Percentiles rank a stretch among this genome's conserved stretches.
Evolutionary conservation across 2,797 vertebrate genomes (phyloP).

Genomic region (Calcarius lapponicus): DNA sequence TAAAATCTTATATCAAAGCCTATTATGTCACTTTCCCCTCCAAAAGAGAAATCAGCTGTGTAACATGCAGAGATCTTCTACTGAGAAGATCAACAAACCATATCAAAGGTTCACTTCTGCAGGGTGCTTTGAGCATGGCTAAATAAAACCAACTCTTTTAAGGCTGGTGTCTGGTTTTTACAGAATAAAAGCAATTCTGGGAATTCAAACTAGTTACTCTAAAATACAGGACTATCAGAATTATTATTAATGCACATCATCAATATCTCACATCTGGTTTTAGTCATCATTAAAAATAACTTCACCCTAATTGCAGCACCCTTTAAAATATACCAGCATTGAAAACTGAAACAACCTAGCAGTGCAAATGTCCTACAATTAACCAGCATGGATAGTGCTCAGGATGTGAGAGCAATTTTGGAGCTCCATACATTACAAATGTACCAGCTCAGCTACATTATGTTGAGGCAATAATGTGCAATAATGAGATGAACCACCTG

Average conservation of each 20-base stretch:
- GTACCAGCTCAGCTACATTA: not conserved
- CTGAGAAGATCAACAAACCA: not conserved
- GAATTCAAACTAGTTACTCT: not conserved
- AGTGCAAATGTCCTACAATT: not conserved
- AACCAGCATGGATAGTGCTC: not conserved
- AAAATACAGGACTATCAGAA: not conserved
- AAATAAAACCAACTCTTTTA: not conserved
- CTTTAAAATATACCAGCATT: not conserved
- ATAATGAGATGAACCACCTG: not conserved
- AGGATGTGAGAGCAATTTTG: not conserved
- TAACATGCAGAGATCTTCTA: not conserved
- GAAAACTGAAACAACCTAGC: not conserved
- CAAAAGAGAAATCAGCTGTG: not conserved
- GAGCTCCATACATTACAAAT: not conserved
- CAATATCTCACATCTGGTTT: not conserved
- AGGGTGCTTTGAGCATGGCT: not conserved
- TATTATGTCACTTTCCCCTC: not conserved
- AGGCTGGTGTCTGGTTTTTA: not conserved
- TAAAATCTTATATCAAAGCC: not conserved
- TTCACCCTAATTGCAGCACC: not conserved
- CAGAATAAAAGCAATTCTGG: not conserved
- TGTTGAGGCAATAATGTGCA: not conserved
- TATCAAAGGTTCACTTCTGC: not conserved
- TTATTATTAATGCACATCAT: not conserved
- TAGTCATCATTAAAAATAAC: not conserved